Conservation (phyloP, 1,140 invertebrate species). For the Bombus soroeensis region DNA sequence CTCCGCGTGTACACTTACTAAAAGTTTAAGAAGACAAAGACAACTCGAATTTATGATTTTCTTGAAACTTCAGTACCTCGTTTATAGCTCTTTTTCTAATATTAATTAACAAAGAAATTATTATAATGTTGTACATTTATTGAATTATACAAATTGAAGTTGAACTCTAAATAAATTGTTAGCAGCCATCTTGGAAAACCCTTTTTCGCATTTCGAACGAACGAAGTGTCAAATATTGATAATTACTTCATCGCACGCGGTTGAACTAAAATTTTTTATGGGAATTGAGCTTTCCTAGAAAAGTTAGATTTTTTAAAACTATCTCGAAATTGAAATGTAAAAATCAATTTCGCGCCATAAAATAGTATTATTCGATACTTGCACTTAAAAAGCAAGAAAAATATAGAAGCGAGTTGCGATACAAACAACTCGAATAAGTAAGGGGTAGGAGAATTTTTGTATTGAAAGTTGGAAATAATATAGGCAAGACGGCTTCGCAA, state of each 20-base stretch:
- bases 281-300: not conserved
- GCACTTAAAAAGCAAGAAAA: conserved; percentile 38
- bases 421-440: conserved; percentile 26
- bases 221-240: conserved; percentile 47
- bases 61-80: not conserved
- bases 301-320: conserved; percentile 11
- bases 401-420: conserved; percentile 27
- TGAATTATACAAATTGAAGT: conserved; percentile 24
- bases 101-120: not conserved
- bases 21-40: not conserved
- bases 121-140: not conserved
- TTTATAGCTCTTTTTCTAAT: not conserved
- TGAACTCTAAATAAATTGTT: conserved; percentile 1
- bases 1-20: not conserved
- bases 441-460: conserved; percentile 54
- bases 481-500: conserved; percentile 73
- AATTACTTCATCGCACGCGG: conserved; percentile 8
- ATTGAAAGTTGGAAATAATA: conserved; percentile 55
- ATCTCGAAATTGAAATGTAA: not conserved
- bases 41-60: not conserved
- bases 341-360: conserved; percentile 39
- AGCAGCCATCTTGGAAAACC: conserved; percentile 58
- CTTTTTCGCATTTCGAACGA: conserved; percentile 56
- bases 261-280: conserved; percentile 5
- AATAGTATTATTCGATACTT: conserved; percentile 26